Conservation (phyloP, 2,113 vertebrate genomes). For the Gavialis gangeticus region DNA sequence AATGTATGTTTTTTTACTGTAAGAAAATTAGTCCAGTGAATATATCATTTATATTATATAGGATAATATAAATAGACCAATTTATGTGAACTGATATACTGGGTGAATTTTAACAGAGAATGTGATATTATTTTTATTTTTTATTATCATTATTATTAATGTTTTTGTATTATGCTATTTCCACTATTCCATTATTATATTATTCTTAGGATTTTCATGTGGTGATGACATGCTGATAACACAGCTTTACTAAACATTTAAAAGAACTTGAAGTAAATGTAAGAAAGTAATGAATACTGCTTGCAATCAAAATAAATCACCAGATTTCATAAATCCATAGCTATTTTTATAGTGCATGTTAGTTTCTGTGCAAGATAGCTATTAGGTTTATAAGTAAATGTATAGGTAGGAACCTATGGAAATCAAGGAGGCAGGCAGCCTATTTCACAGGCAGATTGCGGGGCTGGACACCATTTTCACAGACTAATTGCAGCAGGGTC, state of each 20-base stretch:
- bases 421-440: no score
- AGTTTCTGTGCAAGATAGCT: background rate
- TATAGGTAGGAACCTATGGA: background rate
- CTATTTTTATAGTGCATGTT: background rate
- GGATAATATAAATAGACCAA: background rate
- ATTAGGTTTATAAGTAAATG: background rate
- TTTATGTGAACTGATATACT: background rate
- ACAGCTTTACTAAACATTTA: background rate
- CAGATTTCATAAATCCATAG: background rate
- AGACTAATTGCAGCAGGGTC: no score
- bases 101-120: background rate
- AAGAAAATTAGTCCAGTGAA: background rate
- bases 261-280: background rate
- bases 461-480: no score
- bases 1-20: background rate
- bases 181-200: background rate
- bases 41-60: background rate
- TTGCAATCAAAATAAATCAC: background rate
- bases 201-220: background rate
- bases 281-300: background rate
- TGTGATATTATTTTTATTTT: background rate
- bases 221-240: background rate
- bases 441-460: no score
- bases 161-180: background rate
- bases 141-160: background rate